Evolutionary conservation across 2,797 vertebrate species (phyloP), one percentile per base, ranked within the genome.

Genomic region (Malurus leucopterus): DNA sequence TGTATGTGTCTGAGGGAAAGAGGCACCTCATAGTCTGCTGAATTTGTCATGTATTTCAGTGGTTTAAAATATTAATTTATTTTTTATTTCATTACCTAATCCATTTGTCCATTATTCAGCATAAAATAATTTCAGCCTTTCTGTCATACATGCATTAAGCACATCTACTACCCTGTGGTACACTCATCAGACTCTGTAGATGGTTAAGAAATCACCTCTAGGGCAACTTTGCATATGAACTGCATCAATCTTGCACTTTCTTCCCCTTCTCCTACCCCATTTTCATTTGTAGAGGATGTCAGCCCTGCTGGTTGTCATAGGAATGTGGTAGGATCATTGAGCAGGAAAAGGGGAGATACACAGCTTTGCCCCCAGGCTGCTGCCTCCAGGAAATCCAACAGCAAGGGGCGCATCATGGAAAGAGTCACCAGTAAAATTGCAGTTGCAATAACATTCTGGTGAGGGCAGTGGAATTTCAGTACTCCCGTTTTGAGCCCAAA

Each of bases 211-310:
- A n/a, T 13, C 92, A 63, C 80, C 86, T 91, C 43, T 61, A 67
- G 71, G 93, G 76, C 72, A 93, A 84, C 58, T 89, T 85, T 96
- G 83, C 83, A 26, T 94, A 87, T 74, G 69, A 94, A 85, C 75
- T 65, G 24, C 84, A 72, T 95, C 88, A 74, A 5, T 95, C 86
- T 91, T 88, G 41, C 47, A 15, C 51, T 86, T 90, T 89, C 84
- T 85, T 95, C 72, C 53, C 34, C 51, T 90, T 77, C 62, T 81
- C 21, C 4, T 27, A 50, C 44, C n/a, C 71, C 36, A 29, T 83
- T 95, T 93, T 92, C 47, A 54, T 96, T 96, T 93, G 80, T 55
- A 83, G 88, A 91, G 65, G 72, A 83, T 67, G 50, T 86, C 91
- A 46, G 73, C 69, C 73, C 76, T 82, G 67, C 57, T 64, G 23